These are phyloP conservation scores for Geophilus truncorum DNA, from an alignment of 2,888 invertebrate genomes.

Conservation along the genomic window DNA sequence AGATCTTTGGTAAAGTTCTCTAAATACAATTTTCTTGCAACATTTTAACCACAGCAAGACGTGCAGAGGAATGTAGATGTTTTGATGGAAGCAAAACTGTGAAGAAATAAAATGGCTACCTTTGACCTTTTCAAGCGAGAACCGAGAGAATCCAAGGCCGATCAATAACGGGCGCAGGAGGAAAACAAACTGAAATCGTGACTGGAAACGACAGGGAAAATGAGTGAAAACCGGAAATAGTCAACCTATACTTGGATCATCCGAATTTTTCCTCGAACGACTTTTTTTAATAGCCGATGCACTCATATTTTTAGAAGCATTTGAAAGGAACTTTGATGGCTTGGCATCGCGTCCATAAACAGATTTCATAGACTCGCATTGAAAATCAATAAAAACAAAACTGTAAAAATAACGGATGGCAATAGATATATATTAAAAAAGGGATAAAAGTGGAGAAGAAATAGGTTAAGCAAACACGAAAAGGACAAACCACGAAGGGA, in stretches of 20 bases:
- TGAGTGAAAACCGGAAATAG: neutral
- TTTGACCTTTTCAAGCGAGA: neutral
- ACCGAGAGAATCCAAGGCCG: neutral
- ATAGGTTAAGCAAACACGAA: neutral
- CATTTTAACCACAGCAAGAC: too few relatives aligned
- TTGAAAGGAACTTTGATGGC: neutral
- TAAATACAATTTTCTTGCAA: too few relatives aligned
- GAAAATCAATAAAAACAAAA: neutral
- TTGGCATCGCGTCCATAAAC: neutral
- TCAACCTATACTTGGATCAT: neutral
- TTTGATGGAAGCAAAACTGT: neutral
- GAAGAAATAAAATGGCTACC: neutral
- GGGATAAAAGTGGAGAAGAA: neutral
- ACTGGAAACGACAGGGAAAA: neutral
- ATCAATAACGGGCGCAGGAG: neutral
- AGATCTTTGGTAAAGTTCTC: too few relatives aligned
- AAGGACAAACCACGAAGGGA: too few relatives aligned
- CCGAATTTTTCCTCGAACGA: neutral
- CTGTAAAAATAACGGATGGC: neutral
- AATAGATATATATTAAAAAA: neutral
- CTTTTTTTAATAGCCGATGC: neutral
- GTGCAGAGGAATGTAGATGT: too few relatives aligned
- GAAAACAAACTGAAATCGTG: conserved; percentile 1
- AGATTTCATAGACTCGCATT: neutral
- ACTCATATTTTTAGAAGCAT: neutral